These are phyloP conservation scores for Lutjanus erythropterus DNA, from an alignment of 2,113 vertebrate genomes.

Conservation along the genomic window DNA sequence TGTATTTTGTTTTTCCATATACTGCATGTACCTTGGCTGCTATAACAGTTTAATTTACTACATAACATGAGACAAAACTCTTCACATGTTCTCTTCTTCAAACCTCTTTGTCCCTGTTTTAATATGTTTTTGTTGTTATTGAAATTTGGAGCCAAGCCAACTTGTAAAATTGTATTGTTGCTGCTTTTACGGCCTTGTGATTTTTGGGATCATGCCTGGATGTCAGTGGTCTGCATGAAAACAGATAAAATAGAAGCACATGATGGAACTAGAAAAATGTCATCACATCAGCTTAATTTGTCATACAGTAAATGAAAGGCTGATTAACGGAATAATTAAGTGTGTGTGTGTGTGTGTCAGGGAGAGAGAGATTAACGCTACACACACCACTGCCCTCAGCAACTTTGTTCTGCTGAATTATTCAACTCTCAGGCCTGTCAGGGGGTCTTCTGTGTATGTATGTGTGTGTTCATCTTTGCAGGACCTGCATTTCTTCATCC, in stretches of 20 bases:
- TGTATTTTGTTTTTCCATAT: too few relatives aligned
- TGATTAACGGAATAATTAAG: neutral
- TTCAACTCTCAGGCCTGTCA: slow-evolving; percentile 23
- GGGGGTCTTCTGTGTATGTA: neutral
- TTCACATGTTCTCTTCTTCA: too few relatives aligned
- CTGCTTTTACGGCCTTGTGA: neutral
- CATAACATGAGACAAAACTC: too few relatives aligned
- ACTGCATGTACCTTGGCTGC: too few relatives aligned
- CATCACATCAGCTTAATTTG: neutral
- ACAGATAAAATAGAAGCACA: neutral
- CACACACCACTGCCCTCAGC: slow-evolving; percentile 15
- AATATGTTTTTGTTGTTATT: too few relatives aligned
- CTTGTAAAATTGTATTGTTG: too few relatives aligned
- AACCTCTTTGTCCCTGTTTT: too few relatives aligned
- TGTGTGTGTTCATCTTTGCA: neutral
- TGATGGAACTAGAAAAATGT: neutral
- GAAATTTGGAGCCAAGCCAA: too few relatives aligned
- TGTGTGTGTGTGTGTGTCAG: too few relatives aligned
- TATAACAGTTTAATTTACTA: too few relatives aligned
- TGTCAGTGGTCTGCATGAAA: neutral
- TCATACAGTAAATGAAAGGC: neutral
- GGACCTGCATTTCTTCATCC: neutral
- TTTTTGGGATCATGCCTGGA: neutral
- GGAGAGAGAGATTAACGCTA: slow-evolving; percentile 11
- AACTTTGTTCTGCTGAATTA: slow-evolving; percentile 54